Percentiles rank a stretch among this genome's conserved stretches.
Conservation (phyloP, 2,888 invertebrate species). For the Axea sp. region DNA sequence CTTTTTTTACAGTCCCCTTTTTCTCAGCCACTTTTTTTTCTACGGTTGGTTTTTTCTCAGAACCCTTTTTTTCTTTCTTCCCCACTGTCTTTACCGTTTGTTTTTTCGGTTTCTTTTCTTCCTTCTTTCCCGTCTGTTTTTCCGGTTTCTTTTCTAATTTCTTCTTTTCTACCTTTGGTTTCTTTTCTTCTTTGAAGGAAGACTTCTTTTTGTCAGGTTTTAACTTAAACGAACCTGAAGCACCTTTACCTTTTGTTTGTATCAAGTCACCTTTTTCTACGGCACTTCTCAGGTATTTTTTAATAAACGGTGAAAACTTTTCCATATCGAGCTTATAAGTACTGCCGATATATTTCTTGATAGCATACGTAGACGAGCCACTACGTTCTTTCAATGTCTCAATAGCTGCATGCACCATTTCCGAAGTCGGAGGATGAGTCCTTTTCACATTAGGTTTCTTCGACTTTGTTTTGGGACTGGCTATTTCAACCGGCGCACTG, state of each 20-base stretch:
- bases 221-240: not conserved
- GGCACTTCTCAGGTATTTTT: not conserved
- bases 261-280: not conserved
- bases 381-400: slow-evolving; percentile 81
- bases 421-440: slow-evolving; percentile 71
- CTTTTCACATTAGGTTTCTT: too few species aligned
- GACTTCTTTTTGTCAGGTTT: too few species aligned
- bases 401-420: slow-evolving; percentile 83
- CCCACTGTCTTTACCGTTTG: too few species aligned
- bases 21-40: too few species aligned
- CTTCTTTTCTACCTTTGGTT: not conserved
- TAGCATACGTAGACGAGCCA: slow-evolving; percentile 82
- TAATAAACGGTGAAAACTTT: not conserved
- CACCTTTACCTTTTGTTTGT: not conserved
- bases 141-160: too few species aligned
- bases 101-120: too few species aligned
- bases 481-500: too few species aligned
- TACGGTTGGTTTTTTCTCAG: not conserved
- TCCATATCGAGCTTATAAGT: not conserved
- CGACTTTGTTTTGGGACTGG: too few species aligned
- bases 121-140: too few species aligned
- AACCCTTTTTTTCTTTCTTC: not conserved
- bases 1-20: too few species aligned
- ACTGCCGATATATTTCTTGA: slow-evolving; percentile 78
- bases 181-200: not conserved